Percentiles rank a stretch among this genome's conserved stretches.
Evolutionary conservation across 2,797 vertebrate genomes (phyloP).

Genomic region (Takifugu ocellatus): DNA sequence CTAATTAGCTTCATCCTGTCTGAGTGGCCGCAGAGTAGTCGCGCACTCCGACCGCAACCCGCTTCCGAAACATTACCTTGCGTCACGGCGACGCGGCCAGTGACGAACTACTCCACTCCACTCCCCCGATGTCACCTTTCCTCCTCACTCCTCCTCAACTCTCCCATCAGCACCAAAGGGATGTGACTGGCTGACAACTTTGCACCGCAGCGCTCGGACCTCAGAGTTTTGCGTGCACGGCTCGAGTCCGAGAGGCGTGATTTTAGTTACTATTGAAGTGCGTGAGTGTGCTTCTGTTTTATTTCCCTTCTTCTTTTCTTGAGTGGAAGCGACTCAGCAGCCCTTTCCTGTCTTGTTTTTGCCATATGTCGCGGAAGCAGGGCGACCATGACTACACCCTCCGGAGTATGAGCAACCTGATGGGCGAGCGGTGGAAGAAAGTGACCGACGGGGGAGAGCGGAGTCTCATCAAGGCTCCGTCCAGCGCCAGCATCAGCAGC

Average conservation of each 20-base stretch:
- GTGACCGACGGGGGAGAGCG: slow-evolving; percentile 78
- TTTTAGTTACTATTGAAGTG: slow-evolving; percentile 15
- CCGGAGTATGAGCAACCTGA: slow-evolving; percentile 90
- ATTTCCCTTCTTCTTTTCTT: slow-evolving; percentile 11
- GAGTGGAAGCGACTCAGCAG: not conserved
- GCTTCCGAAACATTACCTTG: slow-evolving; percentile 51
- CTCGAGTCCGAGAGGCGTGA: not conserved
- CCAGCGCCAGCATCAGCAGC: slow-evolving; percentile 82
- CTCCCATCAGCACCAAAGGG: slow-evolving; percentile 65
- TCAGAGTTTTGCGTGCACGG: slow-evolving; percentile 2
- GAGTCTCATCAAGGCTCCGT: slow-evolving; percentile 81
- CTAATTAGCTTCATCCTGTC: not conserved
- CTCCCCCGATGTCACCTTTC: slow-evolving; percentile 56
- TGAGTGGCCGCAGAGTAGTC: not conserved
- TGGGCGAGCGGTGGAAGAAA: slow-evolving; percentile 90
- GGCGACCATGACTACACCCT: slow-evolving; percentile 92
- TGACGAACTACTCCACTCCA: slow-evolving; percentile 61
- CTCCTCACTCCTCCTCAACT: slow-evolving; percentile 46
- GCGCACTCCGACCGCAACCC: slow-evolving; percentile 20
- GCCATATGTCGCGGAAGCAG: slow-evolving; percentile 91
- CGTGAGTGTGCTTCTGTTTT: slow-evolving; percentile 20
- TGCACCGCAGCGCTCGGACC: slow-evolving; percentile 2
- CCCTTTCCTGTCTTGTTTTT: slow-evolving; percentile 36
- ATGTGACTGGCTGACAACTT: slow-evolving; percentile 54
- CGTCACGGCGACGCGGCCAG: slow-evolving; percentile 62